Evolutionary conservation across 2,797 vertebrate genomes (phyloP), one percentile per base, ranked within the genome.

Genomic region (Iguana delicatissima): DNA sequence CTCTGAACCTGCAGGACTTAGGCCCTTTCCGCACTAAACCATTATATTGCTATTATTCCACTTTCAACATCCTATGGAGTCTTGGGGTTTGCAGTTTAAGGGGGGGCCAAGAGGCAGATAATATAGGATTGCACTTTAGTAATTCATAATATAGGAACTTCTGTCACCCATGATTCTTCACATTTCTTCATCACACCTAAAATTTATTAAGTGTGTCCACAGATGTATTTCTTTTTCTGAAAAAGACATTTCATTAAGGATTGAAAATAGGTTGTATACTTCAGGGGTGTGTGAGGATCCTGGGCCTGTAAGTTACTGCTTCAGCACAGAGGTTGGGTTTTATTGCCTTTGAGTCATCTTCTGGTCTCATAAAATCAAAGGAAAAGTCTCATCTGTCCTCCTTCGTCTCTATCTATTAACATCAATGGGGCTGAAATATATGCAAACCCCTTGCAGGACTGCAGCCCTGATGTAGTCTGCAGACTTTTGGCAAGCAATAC

Each of bases 331-430:
- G 73, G 72, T 59, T 84, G 86, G 50, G 74, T 81, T 91, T 77
- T 69, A 77, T 84, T n/a, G 12, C 52, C 57, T 90, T 42, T 89
- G 64, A 93, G 90, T 86, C 50, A 83, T 82, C 13, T 72, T 92
- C 16, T 91, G 74, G 46, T 89, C 38, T 14, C 69, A 69, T 79
- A 79, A 87, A 83, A 87, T 81, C 42, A 42, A 91, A 84, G 74
- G 80, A 91, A 50, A 84, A 55, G 73, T 59, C 72, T 84, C 82
- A 42, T 91, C 80, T 88, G 80, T 84, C 80, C 85, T 69, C 20
- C 46, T 57, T 79, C 32, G 50, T 84, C 86, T 79, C 86, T 84
- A 72, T 87, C 59, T 88, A 57, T 91, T 84, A 84, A 87, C 50
- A 79, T 80, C 85, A 87, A 38, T 87, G 13, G 24, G 35, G 46